Percentiles rank a stretch among this genome's conserved stretches.
These are phyloP conservation scores for Ips nitidus DNA, from an alignment of 1,140 invertebrate species.

Conservation along the genomic window DNA sequence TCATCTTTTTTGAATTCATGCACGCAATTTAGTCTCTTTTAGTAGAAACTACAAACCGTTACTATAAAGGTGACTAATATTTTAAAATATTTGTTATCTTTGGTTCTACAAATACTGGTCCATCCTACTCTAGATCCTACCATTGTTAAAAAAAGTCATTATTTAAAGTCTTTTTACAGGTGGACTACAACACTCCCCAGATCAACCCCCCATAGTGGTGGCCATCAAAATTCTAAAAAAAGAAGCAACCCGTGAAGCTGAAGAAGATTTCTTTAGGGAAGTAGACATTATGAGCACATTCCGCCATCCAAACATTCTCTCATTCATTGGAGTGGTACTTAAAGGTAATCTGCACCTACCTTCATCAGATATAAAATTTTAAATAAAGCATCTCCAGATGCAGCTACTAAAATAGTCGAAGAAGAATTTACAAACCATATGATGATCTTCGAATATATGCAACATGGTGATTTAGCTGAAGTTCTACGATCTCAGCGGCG, in stretches of 20 bases:
- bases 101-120: too few species aligned
- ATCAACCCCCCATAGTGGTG: slow-evolving; percentile 60
- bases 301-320: slow-evolving; percentile 84
- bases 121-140: too few species aligned
- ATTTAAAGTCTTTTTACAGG: slow-evolving; percentile 60
- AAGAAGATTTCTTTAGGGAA: slow-evolving; percentile 84
- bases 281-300: slow-evolving; percentile 90
- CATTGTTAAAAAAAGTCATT: too few species aligned
- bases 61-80: background rate
- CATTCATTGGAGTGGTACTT: slow-evolving; percentile 76
- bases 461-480: slow-evolving; percentile 83
- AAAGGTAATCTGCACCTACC: slow-evolving; percentile 58
- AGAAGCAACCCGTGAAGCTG: slow-evolving; percentile 73
- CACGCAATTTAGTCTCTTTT: too few species aligned
- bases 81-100: background rate
- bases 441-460: slow-evolving; percentile 95
- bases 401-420: slow-evolving; percentile 49
- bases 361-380: background rate
- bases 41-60: background rate
- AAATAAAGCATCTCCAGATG: background rate
- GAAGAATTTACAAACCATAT: slow-evolving; percentile 68
- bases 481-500: slow-evolving; percentile 70
- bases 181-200: slow-evolving; percentile 56
- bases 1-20: background rate
- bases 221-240: slow-evolving; percentile 88